Evolutionary conservation across 2,888 invertebrate genomes (phyloP).

Genomic region (Conus canariensis): DNA sequence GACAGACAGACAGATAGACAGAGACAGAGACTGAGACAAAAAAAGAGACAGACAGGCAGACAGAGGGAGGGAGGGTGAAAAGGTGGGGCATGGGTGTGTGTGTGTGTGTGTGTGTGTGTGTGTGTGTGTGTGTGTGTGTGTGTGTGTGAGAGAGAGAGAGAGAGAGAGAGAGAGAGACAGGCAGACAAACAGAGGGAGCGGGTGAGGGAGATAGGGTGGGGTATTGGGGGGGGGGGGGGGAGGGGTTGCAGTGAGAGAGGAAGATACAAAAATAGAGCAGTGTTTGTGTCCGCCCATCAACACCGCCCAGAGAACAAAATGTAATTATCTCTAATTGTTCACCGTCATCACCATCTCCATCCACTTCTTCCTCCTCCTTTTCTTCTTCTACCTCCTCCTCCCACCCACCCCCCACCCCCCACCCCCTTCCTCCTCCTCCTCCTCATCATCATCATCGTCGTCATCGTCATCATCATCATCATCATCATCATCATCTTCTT

Average conservation of each 20-base stretch:
- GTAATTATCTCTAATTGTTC: background rate
- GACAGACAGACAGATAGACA: too few species aligned
- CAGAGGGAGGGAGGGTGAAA: too few species aligned
- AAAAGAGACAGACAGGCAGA: too few species aligned
- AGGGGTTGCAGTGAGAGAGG: background rate
- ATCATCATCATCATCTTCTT: background rate
- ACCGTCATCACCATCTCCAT: background rate
- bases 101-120: too few species aligned
- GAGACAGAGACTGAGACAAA: too few species aligned
- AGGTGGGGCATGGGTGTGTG: too few species aligned
- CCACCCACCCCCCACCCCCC: background rate
- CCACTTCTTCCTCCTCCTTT: background rate
- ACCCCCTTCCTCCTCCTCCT: background rate
- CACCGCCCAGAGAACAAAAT: too few species aligned
- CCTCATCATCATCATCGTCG: background rate
- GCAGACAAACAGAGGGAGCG: background rate
- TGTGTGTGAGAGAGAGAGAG: background rate
- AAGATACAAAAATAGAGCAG: background rate
- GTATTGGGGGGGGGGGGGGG: background rate
- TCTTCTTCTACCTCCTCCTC: background rate
- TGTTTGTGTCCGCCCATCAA: too few species aligned
- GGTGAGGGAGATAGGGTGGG: background rate
- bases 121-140: too few species aligned
- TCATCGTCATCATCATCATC: too few species aligned
- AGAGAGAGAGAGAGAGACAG: background rate